Conservation (phyloP, 2,113 vertebrate species). For the Heloderma charlesbogerti region DNA sequence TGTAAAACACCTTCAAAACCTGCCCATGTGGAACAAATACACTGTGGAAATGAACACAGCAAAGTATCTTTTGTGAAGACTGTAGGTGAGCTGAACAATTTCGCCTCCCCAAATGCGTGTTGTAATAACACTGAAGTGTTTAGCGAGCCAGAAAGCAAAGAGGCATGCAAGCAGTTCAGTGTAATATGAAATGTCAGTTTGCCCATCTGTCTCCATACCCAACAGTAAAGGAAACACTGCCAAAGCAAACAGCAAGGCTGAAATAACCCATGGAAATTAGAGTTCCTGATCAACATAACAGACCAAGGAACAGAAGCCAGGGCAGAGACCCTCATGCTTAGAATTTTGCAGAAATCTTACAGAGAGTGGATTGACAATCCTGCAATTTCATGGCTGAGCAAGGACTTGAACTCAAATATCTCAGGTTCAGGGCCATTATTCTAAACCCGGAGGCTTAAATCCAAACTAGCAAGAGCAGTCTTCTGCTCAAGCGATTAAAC, state of each 20-base stretch:
- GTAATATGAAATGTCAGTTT: conserved; percentile 33
- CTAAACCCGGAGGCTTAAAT: too few relatives aligned
- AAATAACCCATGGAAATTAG: background rate
- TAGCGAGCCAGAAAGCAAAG: conserved; percentile 47
- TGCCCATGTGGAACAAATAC: conserved; percentile 39
- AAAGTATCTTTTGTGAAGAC: conserved; percentile 34
- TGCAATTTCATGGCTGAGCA: too few relatives aligned
- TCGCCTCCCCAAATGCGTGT: conserved; percentile 30
- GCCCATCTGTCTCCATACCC: conserved; percentile 36
- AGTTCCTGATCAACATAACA: background rate
- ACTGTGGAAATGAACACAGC: conserved; percentile 45
- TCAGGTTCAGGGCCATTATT: too few relatives aligned
- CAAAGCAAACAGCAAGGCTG: conserved; percentile 20
- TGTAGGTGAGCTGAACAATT: conserved; percentile 21
- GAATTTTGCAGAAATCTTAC: background rate
- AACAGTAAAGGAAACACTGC: conserved; percentile 30
- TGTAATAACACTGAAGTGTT: conserved; percentile 42
- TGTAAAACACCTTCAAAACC: conserved; percentile 49
- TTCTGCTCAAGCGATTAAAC: too few relatives aligned
- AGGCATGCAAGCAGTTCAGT: conserved; percentile 12
- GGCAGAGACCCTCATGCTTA: conserved; percentile 3
- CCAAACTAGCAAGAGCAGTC: too few relatives aligned
- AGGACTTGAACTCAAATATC: too few relatives aligned
- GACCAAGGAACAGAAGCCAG: background rate
- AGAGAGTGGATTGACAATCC: too few relatives aligned